phyloP scores from a whole-genome alignment of 2,113 vertebrate genomes.

The Elgaria multicarinata region DNA sequence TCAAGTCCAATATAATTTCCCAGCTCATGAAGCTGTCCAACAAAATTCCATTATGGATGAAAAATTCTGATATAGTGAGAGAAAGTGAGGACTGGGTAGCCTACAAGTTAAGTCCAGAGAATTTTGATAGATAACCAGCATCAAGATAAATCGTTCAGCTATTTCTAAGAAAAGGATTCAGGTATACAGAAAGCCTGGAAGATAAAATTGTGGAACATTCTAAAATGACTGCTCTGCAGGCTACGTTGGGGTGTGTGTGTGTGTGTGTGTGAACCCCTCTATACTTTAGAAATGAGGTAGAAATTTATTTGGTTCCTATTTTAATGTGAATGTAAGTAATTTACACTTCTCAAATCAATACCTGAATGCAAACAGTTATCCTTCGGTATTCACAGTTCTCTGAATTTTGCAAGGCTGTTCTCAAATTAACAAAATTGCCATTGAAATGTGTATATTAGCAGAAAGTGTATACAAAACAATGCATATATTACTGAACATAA shows the following conservation, averaged over 20 bases:
- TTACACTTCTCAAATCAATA: slow-evolving; percentile 24
- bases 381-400: no score
- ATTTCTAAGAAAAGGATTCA: background rate
- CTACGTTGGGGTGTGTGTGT: background rate
- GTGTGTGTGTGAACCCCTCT: no score
- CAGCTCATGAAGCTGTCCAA: background rate
- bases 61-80: background rate
- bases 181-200: background rate
- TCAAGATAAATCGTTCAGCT: background rate
- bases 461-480: no score
- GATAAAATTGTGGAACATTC: background rate
- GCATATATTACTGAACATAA: no score
- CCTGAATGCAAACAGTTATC: background rate
- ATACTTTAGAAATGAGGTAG: background rate
- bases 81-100: background rate
- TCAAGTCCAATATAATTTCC: background rate
- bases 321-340: background rate
- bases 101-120: background rate
- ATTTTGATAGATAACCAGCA: background rate
- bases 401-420: no score
- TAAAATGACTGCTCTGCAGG: background rate
- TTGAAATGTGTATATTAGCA: no score
- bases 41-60: background rate
- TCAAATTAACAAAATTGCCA: no score
- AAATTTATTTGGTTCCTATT: background rate